A percentile compares a stretch with the other conserved stretches of the same genome.
phyloP scores from a whole-genome alignment of 2,888 invertebrate species.

The Chrysomela aeneicollis region DNA sequence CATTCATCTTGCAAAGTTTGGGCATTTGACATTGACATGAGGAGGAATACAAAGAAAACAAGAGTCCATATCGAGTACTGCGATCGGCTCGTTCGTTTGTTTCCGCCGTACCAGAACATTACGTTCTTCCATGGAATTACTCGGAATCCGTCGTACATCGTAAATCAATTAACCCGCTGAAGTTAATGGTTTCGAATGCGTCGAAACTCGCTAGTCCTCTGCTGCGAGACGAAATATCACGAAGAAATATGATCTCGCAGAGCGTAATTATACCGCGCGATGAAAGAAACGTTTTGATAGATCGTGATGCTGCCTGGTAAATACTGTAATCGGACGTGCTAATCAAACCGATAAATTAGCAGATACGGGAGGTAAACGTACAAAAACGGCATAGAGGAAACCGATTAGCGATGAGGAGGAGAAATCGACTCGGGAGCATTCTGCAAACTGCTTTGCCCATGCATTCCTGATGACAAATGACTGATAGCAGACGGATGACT shows the following conservation, averaged over 20 bases:
- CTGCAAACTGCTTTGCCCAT: too few species aligned
- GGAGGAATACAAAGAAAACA: too few species aligned
- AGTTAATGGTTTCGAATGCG: conserved; percentile 17
- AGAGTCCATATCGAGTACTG: too few species aligned
- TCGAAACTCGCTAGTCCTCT: conserved; percentile 21
- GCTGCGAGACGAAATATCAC: conserved; percentile 17
- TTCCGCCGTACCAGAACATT: too few species aligned
- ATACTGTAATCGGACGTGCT: conserved; percentile 25
- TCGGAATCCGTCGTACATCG: neutral
- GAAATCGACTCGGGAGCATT: too few species aligned
- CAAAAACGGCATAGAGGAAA: neutral
- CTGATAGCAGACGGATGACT: too few species aligned
- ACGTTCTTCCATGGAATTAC: neutral
- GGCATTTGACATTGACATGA: too few species aligned
- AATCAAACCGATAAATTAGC: conserved; percentile 27
- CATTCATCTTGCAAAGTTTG: too few species aligned
- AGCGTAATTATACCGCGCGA: conserved; percentile 23
- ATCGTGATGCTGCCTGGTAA: conserved; percentile 18
- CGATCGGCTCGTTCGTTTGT: neutral
- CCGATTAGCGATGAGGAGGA: neutral
- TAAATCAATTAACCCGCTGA: conserved; percentile 19
- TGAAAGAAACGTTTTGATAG: conserved; percentile 26
- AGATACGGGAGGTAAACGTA: neutral
- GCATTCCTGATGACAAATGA: too few species aligned
- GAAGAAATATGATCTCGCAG: conserved; percentile 20